These are phyloP conservation scores for Seira ritae DNA, from an alignment of 2,888 invertebrate genomes.

Conservation along the genomic window DNA sequence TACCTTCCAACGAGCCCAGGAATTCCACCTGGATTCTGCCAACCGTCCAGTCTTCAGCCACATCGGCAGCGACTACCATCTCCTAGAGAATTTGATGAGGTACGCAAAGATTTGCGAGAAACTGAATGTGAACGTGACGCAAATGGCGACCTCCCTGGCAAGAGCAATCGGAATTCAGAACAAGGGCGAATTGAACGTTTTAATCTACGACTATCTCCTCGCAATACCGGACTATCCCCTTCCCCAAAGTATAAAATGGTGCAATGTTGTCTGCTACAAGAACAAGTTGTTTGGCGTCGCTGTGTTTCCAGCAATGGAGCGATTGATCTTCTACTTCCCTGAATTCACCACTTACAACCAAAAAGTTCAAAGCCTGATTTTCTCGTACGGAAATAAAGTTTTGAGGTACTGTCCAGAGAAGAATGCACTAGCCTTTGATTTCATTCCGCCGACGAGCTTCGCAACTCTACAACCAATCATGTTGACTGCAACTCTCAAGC, in stretches of 20 bases:
- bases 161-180: constrained; percentile 48
- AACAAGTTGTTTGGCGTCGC: constrained; percentile 41
- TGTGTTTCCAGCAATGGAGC: constrained; percentile 28
- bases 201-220: constrained; percentile 34
- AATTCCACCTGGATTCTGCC: constrained; percentile 30
- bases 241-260: constrained; percentile 4
- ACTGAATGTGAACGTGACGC: constrained; percentile 30
- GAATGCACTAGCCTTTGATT: constrained; percentile 37
- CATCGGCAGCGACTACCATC: constrained; percentile 26
- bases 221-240: constrained; percentile 50
- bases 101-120: constrained; percentile 41
- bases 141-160: constrained; percentile 37
- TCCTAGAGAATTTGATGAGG: constrained; percentile 41
- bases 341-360: constrained; percentile 30
- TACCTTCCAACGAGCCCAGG: not conserved
- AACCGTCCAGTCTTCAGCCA: constrained; percentile 36
- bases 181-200: constrained; percentile 25
- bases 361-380: constrained; percentile 38
- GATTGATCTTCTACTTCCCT: constrained; percentile 32
- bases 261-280: constrained; percentile 46
- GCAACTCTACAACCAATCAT: constrained; percentile 4
- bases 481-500: constrained; percentile 39
- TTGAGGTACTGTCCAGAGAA: constrained; percentile 26
- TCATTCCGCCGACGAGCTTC: not conserved
- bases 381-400: constrained; percentile 41